These are phyloP conservation scores for Drosophila kurseongensis DNA, from an alignment of 1,140 invertebrate species.

Conservation along the genomic window DNA sequence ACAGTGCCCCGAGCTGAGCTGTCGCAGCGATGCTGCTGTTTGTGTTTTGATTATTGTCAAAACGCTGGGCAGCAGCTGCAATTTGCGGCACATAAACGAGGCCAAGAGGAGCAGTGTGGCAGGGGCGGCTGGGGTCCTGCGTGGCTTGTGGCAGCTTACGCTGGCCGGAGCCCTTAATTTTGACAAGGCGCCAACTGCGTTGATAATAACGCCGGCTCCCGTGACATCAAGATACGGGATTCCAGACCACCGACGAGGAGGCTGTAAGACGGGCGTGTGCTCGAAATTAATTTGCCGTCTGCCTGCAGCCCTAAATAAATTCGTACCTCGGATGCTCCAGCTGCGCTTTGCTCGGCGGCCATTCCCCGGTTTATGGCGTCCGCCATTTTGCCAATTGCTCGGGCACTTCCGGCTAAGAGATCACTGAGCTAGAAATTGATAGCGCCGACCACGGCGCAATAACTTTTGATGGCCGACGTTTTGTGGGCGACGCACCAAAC, in stretches of 20 bases:
- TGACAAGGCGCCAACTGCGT: conserved; percentile 66
- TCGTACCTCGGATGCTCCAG: conserved; percentile 39
- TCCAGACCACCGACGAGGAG: conserved; percentile 1
- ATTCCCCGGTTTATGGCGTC: conserved; percentile 65
- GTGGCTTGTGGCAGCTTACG: conserved; percentile 3
- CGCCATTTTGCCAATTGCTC: conserved; percentile 57
- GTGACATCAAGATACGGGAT: conserved; percentile 58
- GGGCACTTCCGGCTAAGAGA: conserved; percentile 66
- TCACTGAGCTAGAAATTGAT: conserved; percentile 77
- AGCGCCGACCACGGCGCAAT: conserved; percentile 51
- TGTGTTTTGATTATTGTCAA: conserved; percentile 78
- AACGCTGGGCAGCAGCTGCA: conserved; percentile 73
- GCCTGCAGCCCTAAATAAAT: conserved; percentile 69
- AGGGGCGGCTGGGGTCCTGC: too few species aligned
- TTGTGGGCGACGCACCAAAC: conserved; percentile 22
- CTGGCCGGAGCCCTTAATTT: conserved; percentile 23
- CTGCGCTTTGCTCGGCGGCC: conserved; percentile 33
- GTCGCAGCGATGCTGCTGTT: conserved; percentile 32
- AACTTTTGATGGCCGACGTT: conserved; percentile 69
- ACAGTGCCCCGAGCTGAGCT: conserved; percentile 21
- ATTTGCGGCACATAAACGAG: conserved; percentile 69
- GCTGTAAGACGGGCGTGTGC: conserved; percentile 12
- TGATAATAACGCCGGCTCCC: conserved; percentile 44
- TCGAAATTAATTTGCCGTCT: conserved; percentile 71
- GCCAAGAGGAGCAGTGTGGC: neutral